phyloP scores from a whole-genome alignment of 2,113 vertebrate species.

The Corapipo altera region DNA sequence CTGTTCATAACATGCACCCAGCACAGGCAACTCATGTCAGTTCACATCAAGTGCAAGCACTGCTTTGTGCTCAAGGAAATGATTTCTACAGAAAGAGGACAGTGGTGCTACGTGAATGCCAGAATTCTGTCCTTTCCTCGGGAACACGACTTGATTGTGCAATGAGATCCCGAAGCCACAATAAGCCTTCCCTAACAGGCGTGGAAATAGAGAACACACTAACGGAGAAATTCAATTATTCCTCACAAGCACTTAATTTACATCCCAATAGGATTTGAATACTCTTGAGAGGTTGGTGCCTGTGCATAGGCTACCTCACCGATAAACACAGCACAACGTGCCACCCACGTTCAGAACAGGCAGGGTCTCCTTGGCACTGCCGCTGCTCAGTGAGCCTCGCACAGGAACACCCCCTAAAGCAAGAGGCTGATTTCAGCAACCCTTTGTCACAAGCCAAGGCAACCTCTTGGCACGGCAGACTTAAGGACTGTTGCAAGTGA shows the following conservation, averaged over 20 bases:
- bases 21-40: neutral
- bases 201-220: neutral
- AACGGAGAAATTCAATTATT: neutral
- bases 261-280: neutral
- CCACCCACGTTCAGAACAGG: fast-evolving
- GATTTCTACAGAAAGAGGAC: neutral
- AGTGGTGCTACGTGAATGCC: neutral
- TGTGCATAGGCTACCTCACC: neutral
- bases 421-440: neutral
- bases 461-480: neutral
- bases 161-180: neutral
- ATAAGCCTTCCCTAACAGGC: neutral
- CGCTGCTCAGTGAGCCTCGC: neutral
- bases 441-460: neutral
- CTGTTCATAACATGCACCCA: neutral
- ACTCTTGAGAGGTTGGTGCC: neutral
- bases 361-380: neutral
- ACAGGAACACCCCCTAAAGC: neutral
- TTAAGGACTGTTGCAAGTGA: fast-evolving
- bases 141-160: neutral
- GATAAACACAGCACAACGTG: neutral
- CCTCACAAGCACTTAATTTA: neutral
- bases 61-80: neutral
- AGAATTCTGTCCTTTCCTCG: neutral
- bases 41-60: neutral